Evolutionary conservation across 2,888 invertebrate genomes (phyloP).

Genomic region (Eupithecia dodoneata): DNA sequence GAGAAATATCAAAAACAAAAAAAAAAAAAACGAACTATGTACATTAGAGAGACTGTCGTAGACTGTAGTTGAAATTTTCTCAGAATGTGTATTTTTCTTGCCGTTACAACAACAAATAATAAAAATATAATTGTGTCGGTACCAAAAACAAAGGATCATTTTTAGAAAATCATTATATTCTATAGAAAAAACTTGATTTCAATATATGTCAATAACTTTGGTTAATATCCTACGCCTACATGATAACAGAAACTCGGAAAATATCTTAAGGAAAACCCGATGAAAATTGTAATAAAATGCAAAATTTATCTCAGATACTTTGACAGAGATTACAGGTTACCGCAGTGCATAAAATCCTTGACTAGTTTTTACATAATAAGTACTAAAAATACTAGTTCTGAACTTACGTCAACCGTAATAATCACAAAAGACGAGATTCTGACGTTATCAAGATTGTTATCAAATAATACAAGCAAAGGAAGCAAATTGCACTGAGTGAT

Average conservation of each 20-base stretch:
- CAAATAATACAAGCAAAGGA: slow-evolving; percentile 8
- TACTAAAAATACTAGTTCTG: slow-evolving; percentile 20
- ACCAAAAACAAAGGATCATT: too few species aligned
- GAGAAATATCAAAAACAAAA: too few species aligned
- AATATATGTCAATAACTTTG: too few species aligned
- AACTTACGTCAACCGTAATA: slow-evolving; percentile 33
- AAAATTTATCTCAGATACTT: slow-evolving; percentile 11
- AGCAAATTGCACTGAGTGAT: background rate
- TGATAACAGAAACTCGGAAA: background rate
- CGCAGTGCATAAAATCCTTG: slow-evolving; percentile 37
- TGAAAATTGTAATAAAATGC: slow-evolving; percentile 18
- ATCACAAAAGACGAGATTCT: slow-evolving; percentile 17
- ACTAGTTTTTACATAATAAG: slow-evolving; percentile 36
- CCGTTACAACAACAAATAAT: too few species aligned
- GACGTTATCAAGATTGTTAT: slow-evolving; percentile 26
- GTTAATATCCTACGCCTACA: background rate
- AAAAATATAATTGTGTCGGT: too few species aligned
- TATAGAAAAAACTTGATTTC: too few species aligned
- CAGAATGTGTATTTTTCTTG: too few species aligned
- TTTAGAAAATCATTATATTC: too few species aligned
- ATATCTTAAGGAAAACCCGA: slow-evolving; percentile 4
- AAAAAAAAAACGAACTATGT: too few species aligned
- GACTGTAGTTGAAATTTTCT: too few species aligned
- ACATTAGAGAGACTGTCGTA: background rate
- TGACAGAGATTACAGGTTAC: slow-evolving; percentile 11